Evolutionary conservation across 2,113 vertebrate genomes (phyloP), one percentile per base, ranked within the genome.

Genomic region (Callospermophilus lateralis): DNA sequence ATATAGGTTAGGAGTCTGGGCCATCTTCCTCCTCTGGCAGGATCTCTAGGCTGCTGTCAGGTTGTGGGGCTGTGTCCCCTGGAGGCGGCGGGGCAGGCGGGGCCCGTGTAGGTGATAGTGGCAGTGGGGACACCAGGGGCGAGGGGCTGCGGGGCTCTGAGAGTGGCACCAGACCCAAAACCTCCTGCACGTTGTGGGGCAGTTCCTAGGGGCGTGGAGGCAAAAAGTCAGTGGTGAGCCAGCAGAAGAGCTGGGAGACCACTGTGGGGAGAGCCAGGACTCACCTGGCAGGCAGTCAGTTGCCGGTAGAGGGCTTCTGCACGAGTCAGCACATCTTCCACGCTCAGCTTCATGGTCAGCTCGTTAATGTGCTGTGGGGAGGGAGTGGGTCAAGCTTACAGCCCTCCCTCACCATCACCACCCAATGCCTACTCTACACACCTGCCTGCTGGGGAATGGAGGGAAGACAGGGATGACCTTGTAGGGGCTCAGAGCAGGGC

Each of bases 341-440:
- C 98, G 34, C 99, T 99, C 98, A 99, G 96, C 99, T 98, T 99
- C 99, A 99, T 99, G 22, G 99, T 99, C 98, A 99, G 95, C 88
- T 99, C 99, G 1, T 99, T 99, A 74, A 99, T 99, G 98, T 99
- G 99, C 99, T 99, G 98, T 9, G 74, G 94, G 94, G 95, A 53
- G 74, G 34, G 51, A 92, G 91, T 3, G 39, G 63, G 51, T 92
- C 77, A 94, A 93, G 45, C 45, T 22, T 42, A 51, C 12, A 0
- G 11, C 58, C 11, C 42, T 2, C 74, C 26, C 81, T 72, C 80
- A 19, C 86, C 53, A 13, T 68, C 45, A 0, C 79, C 7, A 1
- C 95, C 91, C 42, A 0, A 30, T 1, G 1, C 65, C 90, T 39
- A 16, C 37, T 51, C 93, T 51, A 45, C 42, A 37, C 42, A 17